Evolutionary conservation across 2,888 invertebrate species (phyloP), one percentile per base, ranked within the genome.

Genomic region (Teleogryllus oceanicus): DNA sequence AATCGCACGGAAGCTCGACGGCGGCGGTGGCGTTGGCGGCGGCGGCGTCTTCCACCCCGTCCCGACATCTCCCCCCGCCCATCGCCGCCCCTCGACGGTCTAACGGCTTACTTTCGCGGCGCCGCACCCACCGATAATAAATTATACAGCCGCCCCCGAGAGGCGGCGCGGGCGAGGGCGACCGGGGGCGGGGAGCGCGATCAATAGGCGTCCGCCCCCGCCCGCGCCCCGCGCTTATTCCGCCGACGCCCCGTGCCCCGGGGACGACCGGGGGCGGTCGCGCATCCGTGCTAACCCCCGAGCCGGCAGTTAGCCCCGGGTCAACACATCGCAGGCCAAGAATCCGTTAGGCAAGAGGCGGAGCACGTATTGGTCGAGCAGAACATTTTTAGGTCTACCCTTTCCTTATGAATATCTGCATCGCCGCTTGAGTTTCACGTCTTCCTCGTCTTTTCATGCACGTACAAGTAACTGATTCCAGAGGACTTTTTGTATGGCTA

Each of bases 31-130:
- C 3, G 51, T 1, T 3, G 62, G 13, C 62, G 62, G 13, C 62
- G 62, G 13, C 62, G 62, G 13, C 62, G 62, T 62, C 62, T 62
- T 62, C 62, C 62, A 62, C 62, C 62, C 62, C n/a, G 62, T 13
- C 62, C n/a, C 62, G 62, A 62, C 62, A n/a, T 62, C 62, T 62
- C 62, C 62, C 62, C 62, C 37, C 62, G 13, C 62, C 13, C 62
- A 62, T 62, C 62, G 16, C 62, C 62, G 62, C 37, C 37, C 37
- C 37, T 37, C 37, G n/a, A 16, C 62, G 62, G 62, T 62, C 62
- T 62, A 62, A 62, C 62, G 62, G 62, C 62, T 62, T 62, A 62
- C 62, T 62, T 62, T 62, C 62, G 62, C 62, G 62, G 62, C 62
- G 62, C 62, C 62, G 62, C 62, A 62, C 62, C 62, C 62, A 62